These are phyloP conservation scores for Aspidapion aeneum DNA, from an alignment of 2,888 invertebrate genomes.

Conservation along the genomic window DNA sequence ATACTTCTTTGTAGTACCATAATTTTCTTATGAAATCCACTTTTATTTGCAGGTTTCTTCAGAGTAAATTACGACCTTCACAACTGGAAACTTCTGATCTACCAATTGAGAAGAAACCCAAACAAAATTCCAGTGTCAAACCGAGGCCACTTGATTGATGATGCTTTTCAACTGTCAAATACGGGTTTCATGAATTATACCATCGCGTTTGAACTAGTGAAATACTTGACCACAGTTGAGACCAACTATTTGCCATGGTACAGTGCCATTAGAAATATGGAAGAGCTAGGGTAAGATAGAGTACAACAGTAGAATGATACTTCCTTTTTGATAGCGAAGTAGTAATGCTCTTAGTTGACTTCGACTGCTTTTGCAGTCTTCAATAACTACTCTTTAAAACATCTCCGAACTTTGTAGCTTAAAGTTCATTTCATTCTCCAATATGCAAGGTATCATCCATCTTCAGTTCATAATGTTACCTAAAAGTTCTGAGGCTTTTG, in stretches of 20 bases:
- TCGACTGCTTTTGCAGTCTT: too few species aligned
- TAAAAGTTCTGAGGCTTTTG: too few species aligned
- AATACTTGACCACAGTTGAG: slow-evolving; percentile 60
- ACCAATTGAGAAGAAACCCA: slow-evolving; percentile 46
- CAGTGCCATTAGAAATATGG: slow-evolving; percentile 55
- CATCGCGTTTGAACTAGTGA: slow-evolving; percentile 59
- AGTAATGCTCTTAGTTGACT: too few species aligned
- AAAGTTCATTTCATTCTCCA: too few species aligned
- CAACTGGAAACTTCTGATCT: slow-evolving; percentile 55
- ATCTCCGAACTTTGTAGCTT: too few species aligned
- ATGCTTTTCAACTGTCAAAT: slow-evolving; percentile 64
- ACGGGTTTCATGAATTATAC: slow-evolving; percentile 56
- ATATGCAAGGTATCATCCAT: too few species aligned
- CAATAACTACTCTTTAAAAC: too few species aligned
- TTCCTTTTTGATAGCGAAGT: too few species aligned
- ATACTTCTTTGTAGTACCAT: too few species aligned
- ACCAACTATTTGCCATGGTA: slow-evolving; percentile 67
- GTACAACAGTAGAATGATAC: too few species aligned
- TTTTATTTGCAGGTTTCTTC: slow-evolving; percentile 56
- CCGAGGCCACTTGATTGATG: slow-evolving; percentile 70
- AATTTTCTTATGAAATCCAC: too few species aligned
- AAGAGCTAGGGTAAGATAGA: slow-evolving; percentile 44
- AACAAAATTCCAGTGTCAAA: slow-evolving; percentile 55
- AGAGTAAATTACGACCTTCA: slow-evolving; percentile 59
- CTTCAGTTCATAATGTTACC: too few species aligned